Conservation (phyloP, 2,113 vertebrate genomes). For the Myrmecobius fasciatus region DNA sequence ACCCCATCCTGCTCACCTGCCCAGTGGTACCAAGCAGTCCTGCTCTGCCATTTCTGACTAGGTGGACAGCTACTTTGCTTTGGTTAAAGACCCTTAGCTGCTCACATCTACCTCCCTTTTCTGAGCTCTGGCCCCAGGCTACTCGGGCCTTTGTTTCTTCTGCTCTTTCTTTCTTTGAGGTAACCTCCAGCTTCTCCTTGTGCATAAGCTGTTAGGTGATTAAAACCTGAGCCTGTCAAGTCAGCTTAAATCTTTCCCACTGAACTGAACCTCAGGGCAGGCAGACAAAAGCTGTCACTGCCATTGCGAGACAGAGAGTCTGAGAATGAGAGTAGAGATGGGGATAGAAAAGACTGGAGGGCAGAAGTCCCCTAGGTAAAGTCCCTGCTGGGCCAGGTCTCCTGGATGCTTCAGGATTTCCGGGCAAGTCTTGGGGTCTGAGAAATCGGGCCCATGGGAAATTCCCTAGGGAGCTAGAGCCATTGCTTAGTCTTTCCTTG, state of each 20-base stretch:
- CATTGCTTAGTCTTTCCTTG: background rate
- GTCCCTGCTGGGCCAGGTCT: background rate
- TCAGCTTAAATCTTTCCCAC: conserved; percentile 65
- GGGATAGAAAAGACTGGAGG: conserved; percentile 42
- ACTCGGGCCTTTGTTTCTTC: conserved; percentile 7
- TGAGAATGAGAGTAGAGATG: conserved; percentile 33
- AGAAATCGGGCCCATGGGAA: background rate
- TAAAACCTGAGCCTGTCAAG: conserved; percentile 63
- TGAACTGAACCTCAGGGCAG: conserved; percentile 20
- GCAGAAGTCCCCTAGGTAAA: conserved; percentile 22
- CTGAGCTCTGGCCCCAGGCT: background rate
- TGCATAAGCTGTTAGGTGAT: conserved; percentile 66
- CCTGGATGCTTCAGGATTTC: background rate
- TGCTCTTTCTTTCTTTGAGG: conserved; percentile 47
- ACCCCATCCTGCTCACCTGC: no score
- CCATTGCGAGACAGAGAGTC: background rate
- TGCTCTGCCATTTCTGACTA: background rate
- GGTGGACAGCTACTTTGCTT: background rate
- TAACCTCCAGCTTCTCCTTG: conserved; percentile 50
- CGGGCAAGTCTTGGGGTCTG: background rate
- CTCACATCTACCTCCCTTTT: background rate
- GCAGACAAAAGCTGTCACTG: conserved; percentile 52
- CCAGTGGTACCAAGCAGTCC: background rate
- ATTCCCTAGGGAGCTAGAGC: background rate
- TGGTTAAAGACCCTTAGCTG: background rate